Percentiles rank a stretch among this genome's conserved stretches.
Evolutionary conservation across 2,888 invertebrate genomes (phyloP).

Genomic region (Andrena marginata): DNA sequence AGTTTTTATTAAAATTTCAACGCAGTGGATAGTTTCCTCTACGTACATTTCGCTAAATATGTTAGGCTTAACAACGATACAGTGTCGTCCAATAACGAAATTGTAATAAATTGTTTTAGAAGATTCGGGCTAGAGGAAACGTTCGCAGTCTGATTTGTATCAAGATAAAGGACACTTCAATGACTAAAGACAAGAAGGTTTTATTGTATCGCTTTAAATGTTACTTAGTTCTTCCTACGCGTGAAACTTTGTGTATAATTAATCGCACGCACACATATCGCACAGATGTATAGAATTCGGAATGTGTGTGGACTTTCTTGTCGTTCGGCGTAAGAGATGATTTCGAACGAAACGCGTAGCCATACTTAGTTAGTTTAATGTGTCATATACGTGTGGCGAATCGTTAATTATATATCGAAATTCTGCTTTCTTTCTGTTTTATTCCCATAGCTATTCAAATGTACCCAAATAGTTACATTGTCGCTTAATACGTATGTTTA

Average conservation of each 20-base stretch:
- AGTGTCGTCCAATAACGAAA: conserved; percentile 8
- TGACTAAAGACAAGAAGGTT: conserved; percentile 81
- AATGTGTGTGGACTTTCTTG: neutral
- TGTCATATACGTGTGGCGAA: conserved; percentile 7
- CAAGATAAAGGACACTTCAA: conserved; percentile 70
- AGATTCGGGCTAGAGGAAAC: conserved; percentile 46
- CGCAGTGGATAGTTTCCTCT: neutral
- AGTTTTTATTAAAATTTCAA: neutral
- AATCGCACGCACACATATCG: conserved; percentile 6
- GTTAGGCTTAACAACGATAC: neutral
- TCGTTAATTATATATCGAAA: conserved; percentile 7
- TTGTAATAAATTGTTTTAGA: conserved; percentile 60
- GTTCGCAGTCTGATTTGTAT: conserved; percentile 47
- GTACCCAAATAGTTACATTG: neutral
- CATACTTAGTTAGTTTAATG: neutral
- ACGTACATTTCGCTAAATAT: neutral
- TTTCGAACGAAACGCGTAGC: neutral
- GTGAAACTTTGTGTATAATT: conserved; percentile 28
- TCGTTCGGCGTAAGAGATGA: neutral
- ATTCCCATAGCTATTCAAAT: conserved; percentile 1
- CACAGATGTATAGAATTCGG: neutral
- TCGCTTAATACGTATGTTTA: conserved; percentile 11
- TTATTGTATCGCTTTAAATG: conserved; percentile 38
- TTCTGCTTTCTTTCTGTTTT: conserved; percentile 8
- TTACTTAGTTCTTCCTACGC: conserved; percentile 41